Conservation (phyloP, 1,140 invertebrate genomes). For the Diabrotica virgifera region DNA sequence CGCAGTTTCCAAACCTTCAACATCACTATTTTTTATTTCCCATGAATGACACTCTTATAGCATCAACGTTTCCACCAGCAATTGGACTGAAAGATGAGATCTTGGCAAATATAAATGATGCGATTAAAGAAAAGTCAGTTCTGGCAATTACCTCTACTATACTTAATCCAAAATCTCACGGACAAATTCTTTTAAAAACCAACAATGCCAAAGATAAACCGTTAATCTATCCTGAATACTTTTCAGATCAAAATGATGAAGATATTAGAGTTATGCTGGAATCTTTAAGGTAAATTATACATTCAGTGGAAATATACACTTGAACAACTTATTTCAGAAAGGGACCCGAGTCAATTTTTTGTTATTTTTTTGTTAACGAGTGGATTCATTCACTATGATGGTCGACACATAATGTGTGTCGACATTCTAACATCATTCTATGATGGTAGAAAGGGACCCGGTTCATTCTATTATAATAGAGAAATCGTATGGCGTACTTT, state of each 20-base stretch:
- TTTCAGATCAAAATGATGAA: slow-evolving; percentile 53
- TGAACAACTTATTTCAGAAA: too few species aligned
- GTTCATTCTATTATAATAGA: too few species aligned
- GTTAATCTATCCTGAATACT: slow-evolving; percentile 69
- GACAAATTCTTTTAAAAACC: slow-evolving; percentile 54
- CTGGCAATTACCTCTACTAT: slow-evolving; percentile 58
- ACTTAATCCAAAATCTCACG: slow-evolving; percentile 66
- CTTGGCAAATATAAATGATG: slow-evolving; percentile 4
- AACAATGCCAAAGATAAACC: slow-evolving; percentile 61
- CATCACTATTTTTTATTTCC: slow-evolving; percentile 51
- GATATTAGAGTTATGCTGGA: slow-evolving; percentile 43
- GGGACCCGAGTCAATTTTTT: too few species aligned
- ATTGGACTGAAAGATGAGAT: slow-evolving; percentile 17
- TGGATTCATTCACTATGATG: too few species aligned
- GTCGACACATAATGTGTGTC: too few species aligned
- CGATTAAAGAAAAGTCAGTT: slow-evolving; percentile 19
- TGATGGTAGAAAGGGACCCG: too few species aligned
- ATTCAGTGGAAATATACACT: too few species aligned
- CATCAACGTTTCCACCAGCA: slow-evolving; percentile 16
- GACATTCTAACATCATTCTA: too few species aligned
- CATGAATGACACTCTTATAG: slow-evolving; percentile 16
- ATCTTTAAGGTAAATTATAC: slow-evolving; percentile 47
- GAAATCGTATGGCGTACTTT: too few species aligned
- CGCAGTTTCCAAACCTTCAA: slow-evolving; percentile 31
- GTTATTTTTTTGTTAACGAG: too few species aligned